Percentiles rank a stretch among this genome's conserved stretches.
Evolutionary conservation across 2,888 invertebrate genomes (phyloP).

Genomic region (Caprella mutica): DNA sequence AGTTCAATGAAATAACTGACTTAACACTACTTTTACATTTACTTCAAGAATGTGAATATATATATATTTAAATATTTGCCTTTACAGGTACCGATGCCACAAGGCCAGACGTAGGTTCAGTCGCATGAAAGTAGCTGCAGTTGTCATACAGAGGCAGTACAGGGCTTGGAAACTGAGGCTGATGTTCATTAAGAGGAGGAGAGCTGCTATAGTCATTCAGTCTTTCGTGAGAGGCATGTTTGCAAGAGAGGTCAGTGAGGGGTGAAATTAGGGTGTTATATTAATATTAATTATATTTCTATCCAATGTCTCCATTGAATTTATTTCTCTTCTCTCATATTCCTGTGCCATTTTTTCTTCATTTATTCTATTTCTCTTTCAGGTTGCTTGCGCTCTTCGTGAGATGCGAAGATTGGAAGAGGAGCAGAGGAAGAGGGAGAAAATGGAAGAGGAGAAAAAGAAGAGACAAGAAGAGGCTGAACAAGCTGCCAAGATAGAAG

Average conservation of each 20-base stretch:
- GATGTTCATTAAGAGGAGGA: conserved; percentile 62
- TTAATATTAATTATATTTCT: no score
- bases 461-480: conserved; percentile 39
- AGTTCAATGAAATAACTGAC: no score
- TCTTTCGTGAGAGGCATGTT: conserved; percentile 76
- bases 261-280: no score
- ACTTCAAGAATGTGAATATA: background rate
- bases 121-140: conserved; percentile 53
- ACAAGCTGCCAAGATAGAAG: no score
- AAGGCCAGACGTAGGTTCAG: conserved; percentile 45
- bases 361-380: conserved; percentile 8
- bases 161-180: conserved; percentile 67
- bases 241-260: conserved; percentile 58
- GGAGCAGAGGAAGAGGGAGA: conserved; percentile 37
- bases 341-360: no score
- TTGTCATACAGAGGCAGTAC: conserved; percentile 70
- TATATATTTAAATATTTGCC: background rate
- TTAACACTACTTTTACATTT: background rate
- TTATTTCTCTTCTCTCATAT: no score
- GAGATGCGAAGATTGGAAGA: conserved; percentile 52
- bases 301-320: no score
- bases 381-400: conserved; percentile 63
- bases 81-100: background rate
- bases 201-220: conserved; percentile 76
- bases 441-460: conserved; percentile 34